Conservation (phyloP, 2,888 invertebrate species). For the Eupithecia tripunctaria region DNA sequence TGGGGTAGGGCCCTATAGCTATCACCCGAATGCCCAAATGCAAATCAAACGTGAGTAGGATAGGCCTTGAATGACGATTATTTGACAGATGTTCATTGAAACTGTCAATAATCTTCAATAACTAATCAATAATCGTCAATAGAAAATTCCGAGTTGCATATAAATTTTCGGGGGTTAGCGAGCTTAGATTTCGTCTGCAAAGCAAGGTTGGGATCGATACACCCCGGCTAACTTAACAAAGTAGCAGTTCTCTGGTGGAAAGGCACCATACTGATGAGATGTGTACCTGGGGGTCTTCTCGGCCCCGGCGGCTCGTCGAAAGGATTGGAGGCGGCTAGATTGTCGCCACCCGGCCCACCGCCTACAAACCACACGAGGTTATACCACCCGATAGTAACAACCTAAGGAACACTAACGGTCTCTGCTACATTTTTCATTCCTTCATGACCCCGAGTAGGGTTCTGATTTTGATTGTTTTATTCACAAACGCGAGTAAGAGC, state of each 20-base stretch:
- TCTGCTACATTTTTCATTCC: slow-evolving; percentile 9
- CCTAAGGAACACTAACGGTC: slow-evolving; percentile 47
- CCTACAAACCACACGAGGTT: slow-evolving; percentile 74
- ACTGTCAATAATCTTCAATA: not conserved
- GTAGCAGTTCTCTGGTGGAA: not conserved
- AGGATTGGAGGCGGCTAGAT: slow-evolving; percentile 93
- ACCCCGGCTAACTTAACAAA: not conserved
- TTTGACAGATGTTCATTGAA: not conserved
- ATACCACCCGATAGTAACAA: slow-evolving; percentile 51
- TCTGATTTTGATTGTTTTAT: not conserved
- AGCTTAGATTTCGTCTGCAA: not conserved
- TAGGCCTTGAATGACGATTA: not conserved
- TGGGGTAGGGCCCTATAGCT: too few relatives aligned
- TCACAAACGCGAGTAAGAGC: too few relatives aligned
- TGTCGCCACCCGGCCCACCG: slow-evolving; percentile 86
- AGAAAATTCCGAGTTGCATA: not conserved
- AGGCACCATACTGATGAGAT: slow-evolving; percentile 49
- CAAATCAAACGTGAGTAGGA: not conserved
- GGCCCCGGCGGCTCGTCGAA: slow-evolving; percentile 91
- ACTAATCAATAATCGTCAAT: too few relatives aligned
- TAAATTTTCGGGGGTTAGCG: not conserved
- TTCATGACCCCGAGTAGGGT: not conserved
- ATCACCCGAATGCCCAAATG: not conserved
- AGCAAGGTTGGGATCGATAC: not conserved
- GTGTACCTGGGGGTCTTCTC: slow-evolving; percentile 81